Evolutionary conservation across 2,888 invertebrate genomes (phyloP).

Genomic region (Cryptocephalus moraei): DNA sequence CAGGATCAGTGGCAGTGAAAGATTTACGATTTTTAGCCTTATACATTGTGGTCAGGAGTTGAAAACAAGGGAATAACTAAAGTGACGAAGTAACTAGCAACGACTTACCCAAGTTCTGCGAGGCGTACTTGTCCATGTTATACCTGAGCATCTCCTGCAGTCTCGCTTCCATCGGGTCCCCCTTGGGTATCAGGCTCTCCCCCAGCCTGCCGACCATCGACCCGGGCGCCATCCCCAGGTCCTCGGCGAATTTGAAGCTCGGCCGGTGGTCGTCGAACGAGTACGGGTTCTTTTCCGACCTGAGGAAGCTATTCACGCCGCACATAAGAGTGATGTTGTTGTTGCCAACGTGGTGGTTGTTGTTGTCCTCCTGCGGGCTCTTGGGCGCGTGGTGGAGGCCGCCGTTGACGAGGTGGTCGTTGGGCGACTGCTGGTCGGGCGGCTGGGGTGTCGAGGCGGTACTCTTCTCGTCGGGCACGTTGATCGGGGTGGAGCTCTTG

Average conservation of each 20-base stretch:
- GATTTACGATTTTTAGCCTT: too few relatives aligned
- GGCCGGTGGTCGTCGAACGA: constrained; percentile 73
- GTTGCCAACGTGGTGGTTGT: constrained; percentile 43
- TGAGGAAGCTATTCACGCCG: constrained; percentile 35
- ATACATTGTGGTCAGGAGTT: too few relatives aligned
- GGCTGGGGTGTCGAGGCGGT: constrained; percentile 43
- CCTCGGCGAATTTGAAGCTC: constrained; percentile 75
- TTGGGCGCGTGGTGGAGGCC: constrained; percentile 45
- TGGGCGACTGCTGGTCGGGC: constrained; percentile 25
- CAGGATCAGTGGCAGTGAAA: too few relatives aligned
- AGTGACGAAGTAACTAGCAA: background rate
- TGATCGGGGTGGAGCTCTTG: constrained; percentile 40
- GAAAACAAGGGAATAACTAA: too few relatives aligned
- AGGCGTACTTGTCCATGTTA: constrained; percentile 93
- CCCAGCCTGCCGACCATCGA: constrained; percentile 76
- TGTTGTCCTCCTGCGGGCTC: constrained; percentile 36
- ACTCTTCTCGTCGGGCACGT: constrained; percentile 34
- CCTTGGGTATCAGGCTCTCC: constrained; percentile 86
- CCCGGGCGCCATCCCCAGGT: constrained; percentile 67
- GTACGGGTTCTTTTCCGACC: constrained; percentile 52
- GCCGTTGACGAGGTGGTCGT: constrained; percentile 33
- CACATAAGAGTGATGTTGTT: constrained; percentile 44
- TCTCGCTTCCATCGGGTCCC: constrained; percentile 87
- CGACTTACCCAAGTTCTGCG: constrained; percentile 57
- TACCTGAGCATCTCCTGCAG: constrained; percentile 88